A percentile compares a stretch with the other conserved stretches of the same genome.
These are phyloP conservation scores for Hoplias malabaricus DNA, from an alignment of 2,113 vertebrate genomes.

Conservation along the genomic window DNA sequence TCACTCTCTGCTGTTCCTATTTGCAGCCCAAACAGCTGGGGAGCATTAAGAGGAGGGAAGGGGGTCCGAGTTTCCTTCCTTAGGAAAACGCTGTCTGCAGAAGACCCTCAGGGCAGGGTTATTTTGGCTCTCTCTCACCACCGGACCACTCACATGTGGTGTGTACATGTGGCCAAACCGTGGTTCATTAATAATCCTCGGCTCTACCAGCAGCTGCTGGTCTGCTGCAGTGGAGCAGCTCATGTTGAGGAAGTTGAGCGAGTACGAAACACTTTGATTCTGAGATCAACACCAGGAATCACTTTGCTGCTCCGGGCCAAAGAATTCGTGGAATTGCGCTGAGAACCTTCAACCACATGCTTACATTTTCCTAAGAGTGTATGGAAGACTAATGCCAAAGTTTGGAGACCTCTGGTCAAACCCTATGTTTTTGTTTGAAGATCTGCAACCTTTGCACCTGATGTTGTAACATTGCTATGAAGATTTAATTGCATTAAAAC, in stretches of 20 bases:
- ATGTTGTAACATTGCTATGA: no score
- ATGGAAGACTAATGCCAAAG: no score
- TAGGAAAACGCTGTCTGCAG: conserved; percentile 50
- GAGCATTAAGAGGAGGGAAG: conserved; percentile 49
- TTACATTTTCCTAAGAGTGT: not conserved
- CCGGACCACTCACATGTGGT: conserved; percentile 47
- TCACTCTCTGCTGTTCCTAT: conserved; percentile 30
- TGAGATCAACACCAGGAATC: conserved; percentile 16
- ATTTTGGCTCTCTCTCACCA: conserved; percentile 29
- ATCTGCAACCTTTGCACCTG: no score
- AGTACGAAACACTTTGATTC: conserved; percentile 4
- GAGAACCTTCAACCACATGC: not conserved
- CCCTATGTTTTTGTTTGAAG: no score
- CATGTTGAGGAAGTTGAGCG: conserved; percentile 23
- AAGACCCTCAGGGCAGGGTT: conserved; percentile 44
- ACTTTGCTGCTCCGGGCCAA: not conserved
- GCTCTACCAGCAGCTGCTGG: conserved; percentile 34
- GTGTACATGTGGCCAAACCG: conserved; percentile 47
- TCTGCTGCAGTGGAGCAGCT: conserved; percentile 31
- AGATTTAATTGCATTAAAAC: no score
- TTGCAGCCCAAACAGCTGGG: conserved; percentile 55
- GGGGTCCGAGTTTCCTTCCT: conserved; percentile 55
- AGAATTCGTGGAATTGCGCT: not conserved
- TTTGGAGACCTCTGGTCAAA: no score
- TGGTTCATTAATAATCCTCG: conserved; percentile 50